Percentiles rank a stretch among this genome's conserved stretches.
Conservation (phyloP, 2,888 invertebrate species). For the Hypomecis atomaria region DNA sequence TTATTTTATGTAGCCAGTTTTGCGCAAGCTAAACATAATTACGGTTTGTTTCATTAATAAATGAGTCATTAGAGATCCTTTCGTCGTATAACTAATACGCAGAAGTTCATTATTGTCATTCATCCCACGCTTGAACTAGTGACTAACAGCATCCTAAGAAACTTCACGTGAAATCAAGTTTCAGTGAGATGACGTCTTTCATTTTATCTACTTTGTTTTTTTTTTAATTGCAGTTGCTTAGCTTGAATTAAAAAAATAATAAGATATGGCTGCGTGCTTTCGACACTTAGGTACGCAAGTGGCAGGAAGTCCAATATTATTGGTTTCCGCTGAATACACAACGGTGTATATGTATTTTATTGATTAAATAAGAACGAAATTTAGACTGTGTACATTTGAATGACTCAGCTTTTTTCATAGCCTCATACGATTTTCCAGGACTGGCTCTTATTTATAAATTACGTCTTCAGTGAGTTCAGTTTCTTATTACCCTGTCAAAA, state of each 20-base stretch:
- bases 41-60: conserved; percentile 51
- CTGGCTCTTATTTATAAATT: neutral
- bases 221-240: neutral
- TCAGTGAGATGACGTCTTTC: neutral
- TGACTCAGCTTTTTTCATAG: neutral
- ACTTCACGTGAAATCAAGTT: conserved; percentile 39
- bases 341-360: neutral
- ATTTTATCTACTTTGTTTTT: neutral
- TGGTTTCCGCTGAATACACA: conserved; percentile 40
- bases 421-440: neutral
- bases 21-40: conserved; percentile 17
- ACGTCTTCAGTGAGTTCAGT: neutral
- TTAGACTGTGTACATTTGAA: neutral
- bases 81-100: conserved; percentile 65
- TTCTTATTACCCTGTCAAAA: conserved; percentile 6
- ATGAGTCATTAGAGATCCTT: conserved; percentile 64
- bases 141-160: conserved; percentile 55
- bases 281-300: conserved; percentile 55
- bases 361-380: neutral
- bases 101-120: conserved; percentile 59
- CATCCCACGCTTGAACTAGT: conserved; percentile 59
- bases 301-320: conserved; percentile 62
- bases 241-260: conserved; percentile 30
- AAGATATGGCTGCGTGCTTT: conserved; percentile 46
- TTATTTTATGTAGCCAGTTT: conserved; percentile 8